phyloP scores from a whole-genome alignment of 2,888 invertebrate genomes.

The Oscheius myriophilus region DNA sequence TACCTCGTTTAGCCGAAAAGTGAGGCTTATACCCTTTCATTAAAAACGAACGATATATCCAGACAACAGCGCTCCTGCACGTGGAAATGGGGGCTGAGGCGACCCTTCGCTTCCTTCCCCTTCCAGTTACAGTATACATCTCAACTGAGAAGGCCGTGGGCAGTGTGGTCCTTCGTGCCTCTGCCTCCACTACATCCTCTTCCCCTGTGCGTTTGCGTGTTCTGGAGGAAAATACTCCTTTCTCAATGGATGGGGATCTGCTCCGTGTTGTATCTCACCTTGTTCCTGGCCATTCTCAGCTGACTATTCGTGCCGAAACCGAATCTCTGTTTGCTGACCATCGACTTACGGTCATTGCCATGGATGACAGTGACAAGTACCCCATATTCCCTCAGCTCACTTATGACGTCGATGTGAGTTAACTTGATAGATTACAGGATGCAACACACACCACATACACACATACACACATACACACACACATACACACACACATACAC shows the following conservation, averaged over 20 bases:
- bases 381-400: conserved; percentile 67
- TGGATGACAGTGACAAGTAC: conserved; percentile 67
- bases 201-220: conserved; percentile 44
- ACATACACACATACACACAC: neutral
- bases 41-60: neutral
- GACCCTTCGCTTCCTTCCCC: conserved; percentile 59
- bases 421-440: no score
- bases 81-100: conserved; percentile 44
- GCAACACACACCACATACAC: no score
- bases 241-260: conserved; percentile 52
- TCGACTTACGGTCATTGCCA: conserved; percentile 59
- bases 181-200: conserved; percentile 28
- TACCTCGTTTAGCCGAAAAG: conserved; percentile 24
- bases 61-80: conserved; percentile 33
- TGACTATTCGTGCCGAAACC: conserved; percentile 51
- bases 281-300: conserved; percentile 34
- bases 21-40: neutral
- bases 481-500: no score
- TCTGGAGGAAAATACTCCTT: conserved; percentile 43
- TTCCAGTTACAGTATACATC: conserved; percentile 66
- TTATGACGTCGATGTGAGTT: conserved; percentile 61
- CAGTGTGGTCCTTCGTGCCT: conserved; percentile 53
- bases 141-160: conserved; percentile 64
- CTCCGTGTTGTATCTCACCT: conserved; percentile 48
- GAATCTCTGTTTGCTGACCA: conserved; percentile 40